phyloP scores from a whole-genome alignment of 2,888 invertebrate species.

The Cenopis cana region DNA sequence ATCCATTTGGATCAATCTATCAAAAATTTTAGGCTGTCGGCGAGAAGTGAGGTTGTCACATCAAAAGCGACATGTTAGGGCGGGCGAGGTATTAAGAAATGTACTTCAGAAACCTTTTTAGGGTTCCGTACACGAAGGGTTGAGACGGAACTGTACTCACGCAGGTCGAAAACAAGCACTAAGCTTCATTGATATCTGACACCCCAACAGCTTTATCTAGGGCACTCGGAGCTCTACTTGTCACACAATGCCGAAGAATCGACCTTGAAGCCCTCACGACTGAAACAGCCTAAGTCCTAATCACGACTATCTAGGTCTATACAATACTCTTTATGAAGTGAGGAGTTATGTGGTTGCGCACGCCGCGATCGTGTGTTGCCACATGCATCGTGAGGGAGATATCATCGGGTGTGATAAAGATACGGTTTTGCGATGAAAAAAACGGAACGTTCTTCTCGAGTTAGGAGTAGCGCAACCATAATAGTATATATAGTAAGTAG shows the following conservation, averaged over 20 bases:
- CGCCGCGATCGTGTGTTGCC: constrained; percentile 28
- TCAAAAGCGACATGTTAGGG: neutral
- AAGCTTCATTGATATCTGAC: neutral
- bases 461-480: no score
- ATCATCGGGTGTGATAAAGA: constrained; percentile 33
- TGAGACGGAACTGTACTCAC: no score
- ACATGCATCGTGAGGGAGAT: constrained; percentile 39
- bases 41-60: neutral
- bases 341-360: constrained; percentile 18
- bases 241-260: constrained; percentile 19
- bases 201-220: constrained; percentile 9
- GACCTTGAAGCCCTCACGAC: neutral
- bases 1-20: neutral
- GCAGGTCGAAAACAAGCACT: no score
- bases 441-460: neutral
- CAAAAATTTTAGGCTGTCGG: constrained; percentile 5
- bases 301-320: neutral
- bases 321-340: neutral
- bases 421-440: neutral
- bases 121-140: no score
- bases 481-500: no score
- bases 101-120: no score
- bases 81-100: neutral
- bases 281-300: neutral
- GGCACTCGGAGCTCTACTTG: constrained; percentile 16